A percentile compares a stretch with the other conserved stretches of the same genome.
Conservation (phyloP, 2,113 vertebrate genomes). For the Camelus dromedarius region DNA sequence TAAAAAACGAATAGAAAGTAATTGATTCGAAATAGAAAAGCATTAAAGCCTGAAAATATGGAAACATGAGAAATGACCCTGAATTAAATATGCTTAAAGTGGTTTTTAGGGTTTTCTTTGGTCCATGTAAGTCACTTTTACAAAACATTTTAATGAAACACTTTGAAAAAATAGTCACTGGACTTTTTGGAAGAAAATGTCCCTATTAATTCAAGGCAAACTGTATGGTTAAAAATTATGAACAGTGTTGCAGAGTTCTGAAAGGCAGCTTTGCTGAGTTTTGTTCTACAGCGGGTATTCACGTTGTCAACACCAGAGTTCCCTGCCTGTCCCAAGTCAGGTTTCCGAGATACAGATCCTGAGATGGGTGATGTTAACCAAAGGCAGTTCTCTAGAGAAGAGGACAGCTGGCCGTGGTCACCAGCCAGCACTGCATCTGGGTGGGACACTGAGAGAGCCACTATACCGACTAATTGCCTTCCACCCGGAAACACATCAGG, state of each 20-base stretch:
- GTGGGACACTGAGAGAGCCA: accelerated
- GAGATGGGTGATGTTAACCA: neutral
- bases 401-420: neutral
- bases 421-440: too few species aligned
- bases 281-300: neutral
- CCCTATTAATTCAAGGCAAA: neutral
- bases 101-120: constrained; percentile 59
- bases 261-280: neutral
- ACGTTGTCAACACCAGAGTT: too few species aligned
- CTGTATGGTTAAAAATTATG: neutral
- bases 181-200: constrained; percentile 19
- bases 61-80: constrained; percentile 71
- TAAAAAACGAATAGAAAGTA: constrained; percentile 68
- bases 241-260: neutral
- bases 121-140: constrained; percentile 40
- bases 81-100: constrained; percentile 71
- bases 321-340: neutral
- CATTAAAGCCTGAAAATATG: constrained; percentile 68
- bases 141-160: constrained; percentile 69
- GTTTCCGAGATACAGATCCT: neutral
- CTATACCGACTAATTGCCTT: neutral
- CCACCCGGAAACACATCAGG: neutral
- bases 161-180: neutral
- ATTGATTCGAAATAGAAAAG: constrained; percentile 77
- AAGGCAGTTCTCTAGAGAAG: neutral